Evolutionary conservation across 92 coral and sea anemone genomes (phyloP), one percentile per base, ranked within the genome.

Genomic region (Plumapathes pennacea): DNA sequence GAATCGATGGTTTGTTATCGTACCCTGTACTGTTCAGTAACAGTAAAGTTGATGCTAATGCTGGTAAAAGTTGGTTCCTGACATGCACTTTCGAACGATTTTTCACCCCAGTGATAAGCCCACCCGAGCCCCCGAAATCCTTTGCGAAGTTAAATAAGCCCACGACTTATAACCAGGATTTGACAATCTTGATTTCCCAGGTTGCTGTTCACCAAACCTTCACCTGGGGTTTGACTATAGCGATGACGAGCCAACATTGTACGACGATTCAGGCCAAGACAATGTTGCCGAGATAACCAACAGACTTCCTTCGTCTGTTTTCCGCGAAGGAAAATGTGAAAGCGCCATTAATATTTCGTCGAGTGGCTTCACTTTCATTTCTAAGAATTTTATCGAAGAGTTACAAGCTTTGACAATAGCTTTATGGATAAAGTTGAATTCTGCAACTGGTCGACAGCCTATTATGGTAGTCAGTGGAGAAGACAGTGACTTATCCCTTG

Each of bases 401-500:
- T 50, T 77, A 12, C 48, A 69, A 17, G 42, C 69, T 34, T 56
- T 76, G 17, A 76, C 83, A 24, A 31, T 76, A 29, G 69, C 83
- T 28, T 47, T 76, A 9, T 76, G 83, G 83, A 45, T 76, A 22
- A 76, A 68, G 43, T 4, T 76, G 60, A 29, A 47, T 29, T 18
- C 52, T 28, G 24, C 25, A 2, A 33, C 44, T 0, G 77, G 77
- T 27, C 56, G 25, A 43, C 83, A 67, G 15, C 83, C 83, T 4
- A 68, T 76, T 32, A 24, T 76, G 33, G 60, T 55, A 26, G 22
- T 76, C 26, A 11, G 14, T 31, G 62, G 69, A 17, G 54, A 57
- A 0, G 32, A 22, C 13, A 48, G 69, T 22, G 77, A 48, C 38
- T 47, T 69, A 21, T 42, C 44, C n/a, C 39, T 76, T 32, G 83